Evolutionary conservation across 2,888 invertebrate genomes (phyloP).

Genomic region (Erebia aethiops): DNA sequence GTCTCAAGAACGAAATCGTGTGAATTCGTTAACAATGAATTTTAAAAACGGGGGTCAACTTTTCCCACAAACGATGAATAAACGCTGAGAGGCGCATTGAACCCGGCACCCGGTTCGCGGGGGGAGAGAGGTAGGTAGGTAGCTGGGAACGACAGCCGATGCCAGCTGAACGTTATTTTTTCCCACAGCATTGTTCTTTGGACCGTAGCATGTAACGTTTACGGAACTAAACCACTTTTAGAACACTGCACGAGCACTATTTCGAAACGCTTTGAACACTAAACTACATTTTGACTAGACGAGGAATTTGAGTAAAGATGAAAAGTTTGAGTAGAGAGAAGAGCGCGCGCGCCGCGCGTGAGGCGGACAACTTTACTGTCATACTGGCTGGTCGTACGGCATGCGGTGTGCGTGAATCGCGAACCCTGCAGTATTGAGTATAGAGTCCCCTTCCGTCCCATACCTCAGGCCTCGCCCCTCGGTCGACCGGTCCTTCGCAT

Average conservation of each 20-base stretch:
- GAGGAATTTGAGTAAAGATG: slow-evolving; percentile 60
- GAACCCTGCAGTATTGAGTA: slow-evolving; percentile 69
- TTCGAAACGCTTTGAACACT: slow-evolving; percentile 45
- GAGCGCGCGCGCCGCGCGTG: slow-evolving; percentile 77
- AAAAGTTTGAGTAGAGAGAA: slow-evolving; percentile 50
- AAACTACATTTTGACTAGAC: slow-evolving; percentile 69
- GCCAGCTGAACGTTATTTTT: slow-evolving; percentile 84
- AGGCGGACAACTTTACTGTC: slow-evolving; percentile 70
- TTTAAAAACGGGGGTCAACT: slow-evolving; percentile 80
- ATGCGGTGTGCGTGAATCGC: slow-evolving; percentile 67
- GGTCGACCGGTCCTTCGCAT: slow-evolving; percentile 77
- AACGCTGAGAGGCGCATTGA: slow-evolving; percentile 82
- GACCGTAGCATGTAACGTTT: slow-evolving; percentile 71
- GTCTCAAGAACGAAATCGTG: slow-evolving; percentile 69
- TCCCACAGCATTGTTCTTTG: slow-evolving; percentile 84
- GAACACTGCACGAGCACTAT: slow-evolving; percentile 56
- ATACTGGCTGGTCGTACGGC: slow-evolving; percentile 64
- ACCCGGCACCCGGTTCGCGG: slow-evolving; percentile 79
- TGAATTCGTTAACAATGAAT: slow-evolving; percentile 82
- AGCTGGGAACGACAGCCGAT: slow-evolving; percentile 81
- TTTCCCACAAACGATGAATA: slow-evolving; percentile 84
- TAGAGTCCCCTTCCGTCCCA: slow-evolving; percentile 50
- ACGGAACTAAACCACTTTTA: slow-evolving; percentile 41
- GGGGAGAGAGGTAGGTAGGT: slow-evolving; percentile 78
- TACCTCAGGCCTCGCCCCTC: slow-evolving; percentile 58